phyloP scores from a whole-genome alignment of 2,113 vertebrate species.

The Zosterops lateralis region DNA sequence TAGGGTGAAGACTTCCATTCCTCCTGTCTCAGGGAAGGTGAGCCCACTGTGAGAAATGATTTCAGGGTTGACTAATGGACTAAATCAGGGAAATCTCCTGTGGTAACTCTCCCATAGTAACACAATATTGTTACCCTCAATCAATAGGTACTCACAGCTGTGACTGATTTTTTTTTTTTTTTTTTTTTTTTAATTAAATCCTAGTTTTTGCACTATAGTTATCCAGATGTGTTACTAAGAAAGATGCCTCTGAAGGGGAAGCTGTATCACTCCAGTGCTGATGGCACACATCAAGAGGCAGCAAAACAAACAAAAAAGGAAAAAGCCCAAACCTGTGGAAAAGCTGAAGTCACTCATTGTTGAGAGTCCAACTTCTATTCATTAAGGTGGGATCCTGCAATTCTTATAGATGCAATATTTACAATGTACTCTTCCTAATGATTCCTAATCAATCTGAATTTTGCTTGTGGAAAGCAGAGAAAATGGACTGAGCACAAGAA shows the following conservation, averaged over 20 bases:
- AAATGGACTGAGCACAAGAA: background rate
- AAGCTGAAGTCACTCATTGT: background rate
- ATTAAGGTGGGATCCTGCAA: background rate
- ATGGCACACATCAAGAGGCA: background rate
- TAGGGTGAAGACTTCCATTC: background rate
- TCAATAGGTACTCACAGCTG: background rate
- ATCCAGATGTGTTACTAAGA: background rate
- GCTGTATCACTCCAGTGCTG: background rate
- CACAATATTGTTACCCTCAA: background rate
- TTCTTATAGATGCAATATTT: background rate
- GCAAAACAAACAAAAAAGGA: background rate
- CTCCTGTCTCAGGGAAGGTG: background rate
- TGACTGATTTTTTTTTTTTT: background rate
- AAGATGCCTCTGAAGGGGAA: background rate
- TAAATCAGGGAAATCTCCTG: background rate
- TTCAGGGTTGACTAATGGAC: background rate
- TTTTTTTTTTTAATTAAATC: background rate
- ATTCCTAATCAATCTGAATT: background rate
- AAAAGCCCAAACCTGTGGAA: background rate
- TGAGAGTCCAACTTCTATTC: background rate
- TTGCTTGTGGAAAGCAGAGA: background rate
- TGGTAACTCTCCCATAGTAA: background rate
- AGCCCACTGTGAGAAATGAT: background rate
- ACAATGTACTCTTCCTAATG: background rate
- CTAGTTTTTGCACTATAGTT: background rate